A percentile compares a stretch with the other conserved stretches of the same genome.
phyloP scores from a whole-genome alignment of 2,113 vertebrate genomes.

The Cyprinus carpio region DNA sequence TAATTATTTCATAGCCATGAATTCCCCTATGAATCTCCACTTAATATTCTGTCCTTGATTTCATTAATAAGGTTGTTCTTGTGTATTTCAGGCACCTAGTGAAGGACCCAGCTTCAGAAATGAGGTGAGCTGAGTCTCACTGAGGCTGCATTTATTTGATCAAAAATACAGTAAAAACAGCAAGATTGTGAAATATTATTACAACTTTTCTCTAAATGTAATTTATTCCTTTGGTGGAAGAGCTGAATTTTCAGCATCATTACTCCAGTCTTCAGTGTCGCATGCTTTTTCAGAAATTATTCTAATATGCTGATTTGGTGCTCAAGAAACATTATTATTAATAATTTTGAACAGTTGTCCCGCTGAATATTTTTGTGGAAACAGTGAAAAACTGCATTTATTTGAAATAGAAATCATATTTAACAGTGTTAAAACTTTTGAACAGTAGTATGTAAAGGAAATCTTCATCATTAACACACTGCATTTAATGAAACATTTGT shows the following conservation, averaged over 20 bases:
- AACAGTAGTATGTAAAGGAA: background rate
- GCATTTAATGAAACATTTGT: too few species aligned
- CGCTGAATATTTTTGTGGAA: too few species aligned
- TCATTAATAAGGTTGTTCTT: constrained; percentile 10
- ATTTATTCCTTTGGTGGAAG: background rate
- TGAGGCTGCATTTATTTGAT: background rate
- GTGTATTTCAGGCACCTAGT: constrained; percentile 64
- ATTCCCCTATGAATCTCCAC: background rate
- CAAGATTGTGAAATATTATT: background rate
- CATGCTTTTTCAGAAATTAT: background rate
- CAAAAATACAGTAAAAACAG: background rate
- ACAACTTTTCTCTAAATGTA: background rate
- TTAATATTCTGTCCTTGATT: background rate
- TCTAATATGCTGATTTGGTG: background rate
- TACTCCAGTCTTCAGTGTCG: background rate
- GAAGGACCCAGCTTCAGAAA: constrained; percentile 49
- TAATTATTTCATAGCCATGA: background rate
- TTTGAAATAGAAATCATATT: too few species aligned
- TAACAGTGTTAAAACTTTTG: background rate
- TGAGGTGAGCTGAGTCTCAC: constrained; percentile 61
- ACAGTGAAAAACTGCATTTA: too few species aligned
- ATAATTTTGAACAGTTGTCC: too few species aligned
- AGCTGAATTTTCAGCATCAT: background rate
- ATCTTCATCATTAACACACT: background rate
- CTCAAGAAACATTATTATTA: background rate